Evolutionary conservation across 2,888 invertebrate genomes (phyloP).

Genomic region (Myopa testacea): DNA sequence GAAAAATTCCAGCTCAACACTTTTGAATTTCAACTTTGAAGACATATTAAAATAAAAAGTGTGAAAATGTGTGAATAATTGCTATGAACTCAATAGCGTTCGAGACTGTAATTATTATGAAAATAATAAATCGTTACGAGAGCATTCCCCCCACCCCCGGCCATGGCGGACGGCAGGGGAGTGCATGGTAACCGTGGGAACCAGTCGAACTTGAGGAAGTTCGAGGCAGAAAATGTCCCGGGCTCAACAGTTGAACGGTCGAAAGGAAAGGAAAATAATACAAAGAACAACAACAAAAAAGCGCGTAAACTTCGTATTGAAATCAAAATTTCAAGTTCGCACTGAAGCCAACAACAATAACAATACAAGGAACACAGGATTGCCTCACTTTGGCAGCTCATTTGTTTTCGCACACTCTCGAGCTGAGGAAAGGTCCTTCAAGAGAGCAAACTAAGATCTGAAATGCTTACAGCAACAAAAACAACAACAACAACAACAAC

Average conservation of each 20-base stretch:
- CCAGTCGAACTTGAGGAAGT: not conserved
- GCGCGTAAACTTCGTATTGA: conserved; percentile 10
- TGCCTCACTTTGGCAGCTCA: conserved; percentile 28
- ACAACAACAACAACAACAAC: not conserved
- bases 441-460: not conserved
- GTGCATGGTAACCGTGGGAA: not conserved
- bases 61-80: conserved; percentile 10
- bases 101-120: conserved; percentile 24
- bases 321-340: conserved; percentile 31
- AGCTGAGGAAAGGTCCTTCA: not conserved
- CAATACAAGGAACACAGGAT: not conserved
- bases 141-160: not conserved
- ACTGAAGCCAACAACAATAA: not conserved
- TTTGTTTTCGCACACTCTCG: conserved; percentile 23
- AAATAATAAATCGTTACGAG: conserved; percentile 4
- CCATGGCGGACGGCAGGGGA: not conserved
- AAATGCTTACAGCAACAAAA: not conserved
- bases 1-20: conserved; percentile 30
- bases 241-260: not conserved
- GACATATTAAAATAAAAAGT: not conserved
- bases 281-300: not conserved
- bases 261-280: not conserved
- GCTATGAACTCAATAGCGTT: conserved; percentile 10
- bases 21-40: conserved; percentile 21
- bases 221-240: not conserved